These are phyloP conservation scores for Tichodroma muraria DNA, from an alignment of 2,113 vertebrate species.

Conservation along the genomic window DNA sequence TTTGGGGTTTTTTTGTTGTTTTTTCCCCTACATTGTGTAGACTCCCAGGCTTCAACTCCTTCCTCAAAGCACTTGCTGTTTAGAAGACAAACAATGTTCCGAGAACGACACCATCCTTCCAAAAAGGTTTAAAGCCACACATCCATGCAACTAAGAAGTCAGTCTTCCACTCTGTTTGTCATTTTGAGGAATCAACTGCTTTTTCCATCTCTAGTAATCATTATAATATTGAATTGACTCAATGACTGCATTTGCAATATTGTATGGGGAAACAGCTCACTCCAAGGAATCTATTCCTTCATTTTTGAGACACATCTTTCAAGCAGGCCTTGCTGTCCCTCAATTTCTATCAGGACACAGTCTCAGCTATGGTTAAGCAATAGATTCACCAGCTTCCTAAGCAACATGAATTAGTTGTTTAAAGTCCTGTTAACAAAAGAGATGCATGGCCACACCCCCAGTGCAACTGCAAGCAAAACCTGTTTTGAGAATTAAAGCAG, in stretches of 20 bases:
- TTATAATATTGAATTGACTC: not conserved
- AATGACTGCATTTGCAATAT: not conserved
- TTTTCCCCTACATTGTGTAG: not conserved
- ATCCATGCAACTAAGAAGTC: not conserved
- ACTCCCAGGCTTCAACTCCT: not conserved
- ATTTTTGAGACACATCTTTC: not conserved
- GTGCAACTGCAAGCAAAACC: constrained; percentile 29
- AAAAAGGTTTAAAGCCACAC: not conserved
- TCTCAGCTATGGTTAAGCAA: not conserved
- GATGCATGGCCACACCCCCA: not conserved
- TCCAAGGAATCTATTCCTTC: not conserved
- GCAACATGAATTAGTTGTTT: not conserved
- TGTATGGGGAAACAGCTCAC: not conserved
- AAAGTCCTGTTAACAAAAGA: constrained; percentile 3
- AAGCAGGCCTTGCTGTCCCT: not conserved
- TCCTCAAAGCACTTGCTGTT: not conserved
- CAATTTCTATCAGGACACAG: not conserved
- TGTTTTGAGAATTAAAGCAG: constrained; percentile 14
- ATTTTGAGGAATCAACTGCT: not conserved
- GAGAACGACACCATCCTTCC: not conserved
- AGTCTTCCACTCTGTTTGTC: not conserved
- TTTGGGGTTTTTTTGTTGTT: not conserved
- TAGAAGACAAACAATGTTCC: not conserved
- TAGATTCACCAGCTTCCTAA: not conserved
- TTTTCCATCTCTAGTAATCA: not conserved